phyloP scores from a whole-genome alignment of 2,888 invertebrate species.

The Plagodis pulveraria region DNA sequence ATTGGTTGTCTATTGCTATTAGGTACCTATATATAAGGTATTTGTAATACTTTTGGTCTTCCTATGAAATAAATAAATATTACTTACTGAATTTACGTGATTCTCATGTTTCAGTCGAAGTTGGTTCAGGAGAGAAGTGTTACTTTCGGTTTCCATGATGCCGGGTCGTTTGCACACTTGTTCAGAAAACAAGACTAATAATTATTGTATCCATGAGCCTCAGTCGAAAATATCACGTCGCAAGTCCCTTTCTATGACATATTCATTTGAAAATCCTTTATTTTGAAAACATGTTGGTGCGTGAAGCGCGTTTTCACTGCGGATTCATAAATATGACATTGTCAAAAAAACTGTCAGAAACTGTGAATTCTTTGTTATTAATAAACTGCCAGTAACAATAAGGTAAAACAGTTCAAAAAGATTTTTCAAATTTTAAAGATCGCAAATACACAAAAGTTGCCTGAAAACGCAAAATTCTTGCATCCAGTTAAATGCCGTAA shows the following conservation, averaged over 20 bases:
- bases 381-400: slow-evolving; percentile 1
- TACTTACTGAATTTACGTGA: slow-evolving; percentile 53
- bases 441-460: slow-evolving; percentile 65
- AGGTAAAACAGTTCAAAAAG: background rate
- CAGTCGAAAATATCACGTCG: slow-evolving; percentile 34
- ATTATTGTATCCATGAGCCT: slow-evolving; percentile 43
- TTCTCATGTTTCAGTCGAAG: slow-evolving; percentile 62
- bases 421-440: slow-evolving; percentile 49
- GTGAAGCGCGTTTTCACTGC: background rate
- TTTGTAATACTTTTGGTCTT: too few species aligned
- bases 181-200: slow-evolving; percentile 26
- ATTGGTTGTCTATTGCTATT: too few species aligned
- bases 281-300: slow-evolving; percentile 1
- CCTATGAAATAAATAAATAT: too few species aligned
- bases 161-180: slow-evolving; percentile 41
- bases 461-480: slow-evolving; percentile 75
- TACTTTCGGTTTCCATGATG: slow-evolving; percentile 69
- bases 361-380: background rate
- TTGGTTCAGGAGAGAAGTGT: slow-evolving; percentile 53
- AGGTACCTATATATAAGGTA: too few species aligned
- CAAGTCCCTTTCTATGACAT: slow-evolving; percentile 19
- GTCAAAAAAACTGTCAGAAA: background rate
- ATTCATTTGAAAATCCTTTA: background rate
- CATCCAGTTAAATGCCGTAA: slow-evolving; percentile 69
- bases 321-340: slow-evolving; percentile 9